These are phyloP conservation scores for Caradrina kadenii DNA, from an alignment of 2,888 invertebrate species.

Conservation along the genomic window DNA sequence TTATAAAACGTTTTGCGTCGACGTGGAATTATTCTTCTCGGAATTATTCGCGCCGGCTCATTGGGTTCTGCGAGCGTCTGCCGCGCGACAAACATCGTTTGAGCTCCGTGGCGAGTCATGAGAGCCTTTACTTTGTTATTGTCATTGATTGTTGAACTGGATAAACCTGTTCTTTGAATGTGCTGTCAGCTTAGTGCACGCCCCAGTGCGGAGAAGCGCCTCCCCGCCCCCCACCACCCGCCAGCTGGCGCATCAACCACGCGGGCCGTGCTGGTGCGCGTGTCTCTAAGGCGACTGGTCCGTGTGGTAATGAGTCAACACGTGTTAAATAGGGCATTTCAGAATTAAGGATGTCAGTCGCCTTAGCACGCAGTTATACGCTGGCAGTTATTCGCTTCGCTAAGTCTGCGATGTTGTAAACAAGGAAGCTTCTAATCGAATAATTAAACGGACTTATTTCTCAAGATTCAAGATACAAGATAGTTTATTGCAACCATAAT, in stretches of 20 bases:
- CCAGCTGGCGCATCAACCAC: too few relatives aligned
- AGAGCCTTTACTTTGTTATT: not conserved
- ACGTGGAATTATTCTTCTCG: conserved; percentile 28
- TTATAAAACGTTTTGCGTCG: conserved; percentile 45
- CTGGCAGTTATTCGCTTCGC: conserved; percentile 7
- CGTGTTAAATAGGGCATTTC: not conserved
- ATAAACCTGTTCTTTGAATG: not conserved
- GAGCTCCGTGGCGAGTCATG: not conserved
- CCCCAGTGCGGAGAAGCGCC: too few relatives aligned
- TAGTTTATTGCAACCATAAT: too few relatives aligned
- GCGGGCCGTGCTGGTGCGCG: too few relatives aligned
- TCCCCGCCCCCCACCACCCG: too few relatives aligned
- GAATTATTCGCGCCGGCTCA: conserved; percentile 18
- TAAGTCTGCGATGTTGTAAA: conserved; percentile 15
- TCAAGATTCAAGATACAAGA: too few relatives aligned
- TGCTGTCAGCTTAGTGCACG: not conserved
- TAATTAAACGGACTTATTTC: conserved; percentile 38
- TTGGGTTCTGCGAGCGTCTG: not conserved
- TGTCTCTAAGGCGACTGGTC: too few relatives aligned
- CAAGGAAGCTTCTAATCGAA: conserved; percentile 25
- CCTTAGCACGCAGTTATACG: not conserved
- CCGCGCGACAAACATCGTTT: not conserved
- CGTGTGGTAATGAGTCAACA: not conserved
- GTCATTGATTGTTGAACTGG: not conserved
- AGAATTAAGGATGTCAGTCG: not conserved